These are phyloP conservation scores for Brotula barbata DNA, from an alignment of 2,797 vertebrate species.

Conservation along the genomic window DNA sequence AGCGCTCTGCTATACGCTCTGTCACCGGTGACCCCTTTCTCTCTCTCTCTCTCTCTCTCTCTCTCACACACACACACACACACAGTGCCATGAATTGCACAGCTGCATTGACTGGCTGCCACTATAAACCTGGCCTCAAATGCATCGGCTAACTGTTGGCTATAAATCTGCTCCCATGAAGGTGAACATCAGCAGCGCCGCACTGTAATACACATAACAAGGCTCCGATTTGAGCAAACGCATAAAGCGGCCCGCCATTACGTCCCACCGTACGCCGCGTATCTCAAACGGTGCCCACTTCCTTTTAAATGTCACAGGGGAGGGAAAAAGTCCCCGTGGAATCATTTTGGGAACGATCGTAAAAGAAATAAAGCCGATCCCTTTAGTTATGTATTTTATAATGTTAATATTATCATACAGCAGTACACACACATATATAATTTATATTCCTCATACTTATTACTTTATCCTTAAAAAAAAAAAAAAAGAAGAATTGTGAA, in stretches of 20 bases:
- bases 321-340: neutral
- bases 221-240: slow-evolving; percentile 40
- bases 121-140: slow-evolving; percentile 35
- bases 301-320: slow-evolving; percentile 5
- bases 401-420: no score
- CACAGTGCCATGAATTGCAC: slow-evolving; percentile 22
- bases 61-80: slow-evolving; percentile 7
- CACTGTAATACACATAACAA: slow-evolving; percentile 14
- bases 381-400: no score
- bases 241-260: slow-evolving; percentile 22
- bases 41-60: no score
- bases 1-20: slow-evolving; percentile 29
- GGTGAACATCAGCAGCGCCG: slow-evolving; percentile 30
- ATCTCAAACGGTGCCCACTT: slow-evolving; percentile 15
- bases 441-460: no score
- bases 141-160: slow-evolving; percentile 22
- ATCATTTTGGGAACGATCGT: neutral
- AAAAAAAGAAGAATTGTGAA: no score
- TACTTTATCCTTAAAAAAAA: no score
- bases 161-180: slow-evolving; percentile 47
- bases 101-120: slow-evolving; percentile 16
- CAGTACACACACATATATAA: no score
- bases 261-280: slow-evolving; percentile 2
- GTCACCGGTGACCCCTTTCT: slow-evolving; percentile 40
- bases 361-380: neutral